Conservation (phyloP, 2,888 invertebrate species). For the Xiphydria camelus region DNA sequence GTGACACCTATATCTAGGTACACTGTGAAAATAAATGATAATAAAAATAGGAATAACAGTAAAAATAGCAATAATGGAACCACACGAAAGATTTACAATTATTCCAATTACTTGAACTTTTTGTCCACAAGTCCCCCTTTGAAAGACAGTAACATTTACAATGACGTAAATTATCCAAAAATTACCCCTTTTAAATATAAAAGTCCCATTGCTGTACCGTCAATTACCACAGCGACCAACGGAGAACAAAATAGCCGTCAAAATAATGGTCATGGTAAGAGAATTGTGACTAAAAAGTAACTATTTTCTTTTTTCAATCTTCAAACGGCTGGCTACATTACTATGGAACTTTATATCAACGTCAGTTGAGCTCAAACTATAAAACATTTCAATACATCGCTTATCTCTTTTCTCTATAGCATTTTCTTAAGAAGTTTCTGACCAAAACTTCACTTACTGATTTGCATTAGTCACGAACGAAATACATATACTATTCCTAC, state of each 20-base stretch:
- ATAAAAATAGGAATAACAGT: constrained; percentile 18
- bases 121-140: constrained; percentile 31
- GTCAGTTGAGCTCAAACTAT: too few relatives aligned
- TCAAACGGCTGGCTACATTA: too few relatives aligned
- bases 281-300: constrained; percentile 18
- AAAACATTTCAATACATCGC: too few relatives aligned
- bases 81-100: constrained; percentile 25
- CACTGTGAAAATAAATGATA: constrained; percentile 21
- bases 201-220: constrained; percentile 35
- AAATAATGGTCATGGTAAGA: constrained; percentile 53
- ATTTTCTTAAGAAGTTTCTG: too few relatives aligned
- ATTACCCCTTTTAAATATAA: constrained; percentile 50
- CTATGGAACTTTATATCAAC: too few relatives aligned
- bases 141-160: constrained; percentile 40
- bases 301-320: constrained; percentile 3
- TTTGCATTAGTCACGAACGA: too few relatives aligned
- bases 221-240: constrained; percentile 41
- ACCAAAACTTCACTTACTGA: too few relatives aligned
- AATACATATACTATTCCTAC: too few relatives aligned
- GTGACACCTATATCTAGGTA: constrained; percentile 6
- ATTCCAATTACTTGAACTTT: constrained; percentile 24
- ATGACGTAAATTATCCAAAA: constrained; percentile 47
- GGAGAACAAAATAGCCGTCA: constrained; percentile 42
- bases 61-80: constrained; percentile 11
- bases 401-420: too few relatives aligned